phyloP scores from a whole-genome alignment of 2,888 invertebrate genomes.

The Dascillus cervinus region DNA sequence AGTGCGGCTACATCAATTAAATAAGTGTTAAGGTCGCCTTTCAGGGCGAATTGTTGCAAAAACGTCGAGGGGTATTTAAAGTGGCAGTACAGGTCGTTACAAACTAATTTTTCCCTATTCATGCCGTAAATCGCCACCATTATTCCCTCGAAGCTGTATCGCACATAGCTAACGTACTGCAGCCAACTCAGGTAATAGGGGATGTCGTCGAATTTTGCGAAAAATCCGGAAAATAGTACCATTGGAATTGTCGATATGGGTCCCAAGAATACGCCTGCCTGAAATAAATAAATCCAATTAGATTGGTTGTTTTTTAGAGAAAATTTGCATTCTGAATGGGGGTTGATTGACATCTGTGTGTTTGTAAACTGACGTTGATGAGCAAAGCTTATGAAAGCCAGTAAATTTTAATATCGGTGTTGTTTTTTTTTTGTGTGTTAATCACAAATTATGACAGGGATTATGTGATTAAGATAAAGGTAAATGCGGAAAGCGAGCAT shows the following conservation, averaged over 20 bases:
- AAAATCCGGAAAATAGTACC: conserved; percentile 89
- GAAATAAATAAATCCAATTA: conserved; percentile 19
- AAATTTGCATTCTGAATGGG: no score
- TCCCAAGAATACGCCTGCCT: conserved; percentile 66
- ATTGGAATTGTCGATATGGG: conserved; percentile 89
- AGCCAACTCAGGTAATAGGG: conserved; percentile 84
- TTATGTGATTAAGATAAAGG: no score
- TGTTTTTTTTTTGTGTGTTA: no score
- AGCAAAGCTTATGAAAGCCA: no score
- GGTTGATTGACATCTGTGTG: no score
- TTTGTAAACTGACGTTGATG: no score
- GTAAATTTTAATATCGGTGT: no score
- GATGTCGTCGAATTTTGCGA: conserved; percentile 86
- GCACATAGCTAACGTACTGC: conserved; percentile 83
- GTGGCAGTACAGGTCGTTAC: conserved; percentile 76
- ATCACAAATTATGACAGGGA: no score
- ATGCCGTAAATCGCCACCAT: conserved; percentile 89
- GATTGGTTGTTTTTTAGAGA: no score
- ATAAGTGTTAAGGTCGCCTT: conserved; percentile 53
- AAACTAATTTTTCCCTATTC: conserved; percentile 71
- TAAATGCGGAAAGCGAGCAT: no score
- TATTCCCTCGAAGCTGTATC: conserved; percentile 88
- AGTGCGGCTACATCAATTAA: conserved; percentile 82
- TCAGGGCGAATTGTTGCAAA: conserved; percentile 79
- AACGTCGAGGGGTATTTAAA: conserved; percentile 75